Percentiles rank a stretch among this genome's conserved stretches.
These are phyloP conservation scores for Misgurnus anguillicaudatus DNA, from an alignment of 2,113 vertebrate genomes.

Conservation along the genomic window DNA sequence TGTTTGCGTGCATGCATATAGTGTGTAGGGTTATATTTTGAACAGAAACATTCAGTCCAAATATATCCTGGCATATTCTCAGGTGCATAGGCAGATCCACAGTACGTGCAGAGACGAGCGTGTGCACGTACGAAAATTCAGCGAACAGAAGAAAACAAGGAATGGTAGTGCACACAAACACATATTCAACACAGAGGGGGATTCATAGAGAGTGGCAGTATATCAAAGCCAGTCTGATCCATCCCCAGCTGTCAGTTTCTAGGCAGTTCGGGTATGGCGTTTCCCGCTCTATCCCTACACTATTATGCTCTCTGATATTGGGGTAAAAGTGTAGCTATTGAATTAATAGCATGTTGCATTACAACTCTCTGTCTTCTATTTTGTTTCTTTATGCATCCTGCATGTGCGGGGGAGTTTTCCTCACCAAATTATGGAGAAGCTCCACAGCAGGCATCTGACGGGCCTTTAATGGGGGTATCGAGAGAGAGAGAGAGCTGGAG, in stretches of 20 bases:
- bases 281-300: neutral
- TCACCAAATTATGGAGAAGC: slow-evolving; percentile 2
- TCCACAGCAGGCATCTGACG: slow-evolving; percentile 17
- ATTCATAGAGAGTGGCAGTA: slow-evolving; percentile 8
- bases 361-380: neutral
- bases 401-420: slow-evolving; percentile 9
- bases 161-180: slow-evolving; percentile 2
- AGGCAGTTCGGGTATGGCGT: neutral
- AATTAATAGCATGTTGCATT: slow-evolving; percentile 3
- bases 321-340: slow-evolving; percentile 1
- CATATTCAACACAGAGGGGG: neutral
- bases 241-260: slow-evolving; percentile 5
- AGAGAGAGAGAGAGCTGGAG: slow-evolving; percentile 15
- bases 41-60: slow-evolving; percentile 33
- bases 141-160: neutral
- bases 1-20: slow-evolving; percentile 19
- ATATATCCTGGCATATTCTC: slow-evolving; percentile 26
- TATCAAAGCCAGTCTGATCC: slow-evolving; percentile 50
- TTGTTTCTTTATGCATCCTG: neutral
- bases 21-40: neutral
- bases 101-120: neutral
- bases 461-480: slow-evolving; percentile 22
- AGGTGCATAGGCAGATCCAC: slow-evolving; percentile 14
- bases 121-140: neutral
- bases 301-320: slow-evolving; percentile 27